phyloP scores from a whole-genome alignment of 2,797 vertebrate species.

The Euphonia xanthogaster region DNA sequence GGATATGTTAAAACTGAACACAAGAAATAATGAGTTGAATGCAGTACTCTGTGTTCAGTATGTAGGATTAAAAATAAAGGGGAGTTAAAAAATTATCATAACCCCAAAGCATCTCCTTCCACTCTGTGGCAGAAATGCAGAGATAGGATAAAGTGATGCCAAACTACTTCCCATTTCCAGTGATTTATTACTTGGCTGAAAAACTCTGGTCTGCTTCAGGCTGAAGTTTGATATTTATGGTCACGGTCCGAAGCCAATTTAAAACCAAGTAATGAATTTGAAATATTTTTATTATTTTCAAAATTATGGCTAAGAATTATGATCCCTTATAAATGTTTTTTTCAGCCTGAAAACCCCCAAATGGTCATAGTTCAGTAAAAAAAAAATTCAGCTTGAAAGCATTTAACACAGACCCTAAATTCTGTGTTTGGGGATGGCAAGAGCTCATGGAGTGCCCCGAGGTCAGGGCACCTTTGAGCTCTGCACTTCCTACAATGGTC shows the following conservation, averaged over 20 bases:
- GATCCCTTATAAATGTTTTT: background rate
- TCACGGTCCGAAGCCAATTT: background rate
- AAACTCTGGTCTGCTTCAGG: background rate
- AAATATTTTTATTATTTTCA: conserved; percentile 22
- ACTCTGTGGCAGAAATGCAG: background rate
- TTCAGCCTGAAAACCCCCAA: background rate
- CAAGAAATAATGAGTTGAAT: background rate
- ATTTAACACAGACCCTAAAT: background rate
- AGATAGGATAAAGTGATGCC: background rate
- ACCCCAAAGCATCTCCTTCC: background rate
- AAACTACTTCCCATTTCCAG: background rate
- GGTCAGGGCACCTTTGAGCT: accelerated
- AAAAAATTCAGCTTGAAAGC: background rate
- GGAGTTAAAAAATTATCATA: background rate
- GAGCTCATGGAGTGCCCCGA: accelerated
- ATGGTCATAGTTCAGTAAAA: background rate
- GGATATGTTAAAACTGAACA: background rate
- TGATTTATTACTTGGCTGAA: background rate
- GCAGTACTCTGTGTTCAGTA: background rate
- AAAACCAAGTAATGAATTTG: background rate
- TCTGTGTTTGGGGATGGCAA: background rate
- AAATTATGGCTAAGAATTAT: background rate
- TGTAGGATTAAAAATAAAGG: background rate
- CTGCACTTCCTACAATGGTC: accelerated
- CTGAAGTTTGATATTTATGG: conserved; percentile 21